A percentile compares a stretch with the other conserved stretches of the same genome.
Conservation (phyloP, 1,140 invertebrate species). For the Drosophila aff. region DNA sequence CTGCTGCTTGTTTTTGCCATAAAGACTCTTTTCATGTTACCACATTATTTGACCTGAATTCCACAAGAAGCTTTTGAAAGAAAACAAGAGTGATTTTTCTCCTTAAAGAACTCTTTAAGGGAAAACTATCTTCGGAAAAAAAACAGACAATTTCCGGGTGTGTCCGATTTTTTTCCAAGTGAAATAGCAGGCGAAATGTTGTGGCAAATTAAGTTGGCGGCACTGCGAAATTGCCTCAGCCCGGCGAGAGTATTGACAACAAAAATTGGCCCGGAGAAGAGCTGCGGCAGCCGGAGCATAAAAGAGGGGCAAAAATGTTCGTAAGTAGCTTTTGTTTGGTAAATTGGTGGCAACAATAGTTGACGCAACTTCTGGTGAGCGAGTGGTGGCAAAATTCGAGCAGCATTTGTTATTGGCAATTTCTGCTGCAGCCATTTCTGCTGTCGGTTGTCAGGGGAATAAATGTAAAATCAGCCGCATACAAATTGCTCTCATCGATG, state of each 20-base stretch:
- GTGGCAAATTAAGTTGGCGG: slow-evolving; percentile 67
- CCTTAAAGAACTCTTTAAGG: background rate
- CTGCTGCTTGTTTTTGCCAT: background rate
- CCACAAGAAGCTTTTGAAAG: background rate
- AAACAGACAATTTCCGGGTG: background rate
- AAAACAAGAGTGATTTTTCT: background rate
- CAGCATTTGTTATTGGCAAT: slow-evolving; percentile 52
- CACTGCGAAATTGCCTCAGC: slow-evolving; percentile 48
- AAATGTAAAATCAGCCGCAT: slow-evolving; percentile 47
- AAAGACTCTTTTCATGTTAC: background rate
- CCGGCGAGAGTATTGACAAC: slow-evolving; percentile 45
- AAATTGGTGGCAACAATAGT: slow-evolving; percentile 56
- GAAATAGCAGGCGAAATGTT: slow-evolving; percentile 24
- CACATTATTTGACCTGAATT: background rate
- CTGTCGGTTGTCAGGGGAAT: slow-evolving; percentile 47
- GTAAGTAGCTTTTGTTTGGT: slow-evolving; percentile 58
- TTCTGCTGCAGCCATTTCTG: slow-evolving; percentile 16
- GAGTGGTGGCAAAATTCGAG: slow-evolving; percentile 45
- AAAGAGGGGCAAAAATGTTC: slow-evolving; percentile 25
- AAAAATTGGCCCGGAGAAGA: slow-evolving; percentile 1
- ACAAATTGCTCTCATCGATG: slow-evolving; percentile 41
- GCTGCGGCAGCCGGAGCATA: slow-evolving; percentile 23
- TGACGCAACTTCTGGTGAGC: slow-evolving; percentile 42
- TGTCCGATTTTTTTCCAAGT: slow-evolving; percentile 17
- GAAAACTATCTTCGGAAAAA: background rate